Evolutionary conservation across 1,140 invertebrate genomes (phyloP).

Genomic region (Drosophila ohnishii): DNA sequence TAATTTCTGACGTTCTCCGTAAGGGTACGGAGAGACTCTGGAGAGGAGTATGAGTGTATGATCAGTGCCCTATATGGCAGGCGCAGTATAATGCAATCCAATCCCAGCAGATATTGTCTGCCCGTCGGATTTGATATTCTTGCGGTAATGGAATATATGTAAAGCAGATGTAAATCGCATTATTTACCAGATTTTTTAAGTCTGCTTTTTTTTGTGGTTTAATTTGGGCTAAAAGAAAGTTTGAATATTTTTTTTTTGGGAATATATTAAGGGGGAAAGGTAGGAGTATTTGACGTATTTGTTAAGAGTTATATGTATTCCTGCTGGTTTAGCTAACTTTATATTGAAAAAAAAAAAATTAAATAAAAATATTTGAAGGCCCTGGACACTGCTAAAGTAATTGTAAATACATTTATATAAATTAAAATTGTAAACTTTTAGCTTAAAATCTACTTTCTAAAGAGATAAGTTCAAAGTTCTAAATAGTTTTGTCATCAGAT

Average conservation of each 20-base stretch:
- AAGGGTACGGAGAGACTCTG: constrained; percentile 12
- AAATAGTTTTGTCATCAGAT: background rate
- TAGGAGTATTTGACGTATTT: background rate
- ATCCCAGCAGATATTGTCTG: constrained; percentile 7
- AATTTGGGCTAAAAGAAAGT: constrained; percentile 35
- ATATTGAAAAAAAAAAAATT: no score
- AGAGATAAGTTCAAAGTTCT: background rate
- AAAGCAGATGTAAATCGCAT: constrained; percentile 41
- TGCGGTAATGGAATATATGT: constrained; percentile 53
- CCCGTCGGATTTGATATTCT: constrained; percentile 33
- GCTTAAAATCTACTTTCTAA: background rate
- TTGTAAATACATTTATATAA: no score
- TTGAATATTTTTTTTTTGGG: background rate
- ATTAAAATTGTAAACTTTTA: background rate
- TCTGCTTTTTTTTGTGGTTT: background rate
- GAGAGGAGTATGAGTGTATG: constrained; percentile 7
- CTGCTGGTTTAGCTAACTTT: no score
- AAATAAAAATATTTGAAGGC: no score
- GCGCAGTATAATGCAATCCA: constrained; percentile 39
- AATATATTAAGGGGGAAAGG: background rate
- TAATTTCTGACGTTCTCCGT: constrained; percentile 53
- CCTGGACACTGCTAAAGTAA: no score
- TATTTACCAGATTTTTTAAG: constrained; percentile 27
- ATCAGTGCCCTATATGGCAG: constrained; percentile 48
- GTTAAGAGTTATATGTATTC: background rate